These are phyloP conservation scores for Vultur gryphus DNA, from an alignment of 2,797 vertebrate genomes.

Conservation along the genomic window DNA sequence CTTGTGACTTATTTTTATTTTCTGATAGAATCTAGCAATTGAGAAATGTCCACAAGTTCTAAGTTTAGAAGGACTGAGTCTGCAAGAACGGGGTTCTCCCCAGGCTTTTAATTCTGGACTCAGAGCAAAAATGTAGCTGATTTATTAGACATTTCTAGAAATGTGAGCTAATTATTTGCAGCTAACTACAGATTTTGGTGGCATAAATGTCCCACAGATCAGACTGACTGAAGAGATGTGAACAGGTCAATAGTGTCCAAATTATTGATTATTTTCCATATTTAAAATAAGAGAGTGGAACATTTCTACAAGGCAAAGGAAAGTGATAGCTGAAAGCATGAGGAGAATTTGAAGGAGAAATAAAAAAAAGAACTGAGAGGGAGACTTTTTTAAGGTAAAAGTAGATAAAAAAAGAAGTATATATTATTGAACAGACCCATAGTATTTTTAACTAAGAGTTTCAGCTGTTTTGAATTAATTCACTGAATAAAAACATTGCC, in stretches of 20 bases:
- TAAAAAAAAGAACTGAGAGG: background rate
- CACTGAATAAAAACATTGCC: background rate
- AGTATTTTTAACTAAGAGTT: background rate
- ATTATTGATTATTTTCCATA: background rate
- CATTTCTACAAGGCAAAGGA: background rate
- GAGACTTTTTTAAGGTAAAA: background rate
- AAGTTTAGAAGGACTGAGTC: background rate
- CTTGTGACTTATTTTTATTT: background rate
- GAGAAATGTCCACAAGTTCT: background rate
- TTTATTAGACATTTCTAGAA: background rate
- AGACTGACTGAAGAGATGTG: background rate
- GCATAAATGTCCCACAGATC: background rate
- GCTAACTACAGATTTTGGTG: background rate
- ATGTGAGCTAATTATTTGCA: background rate
- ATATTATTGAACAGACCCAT: background rate
- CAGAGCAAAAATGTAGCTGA: background rate
- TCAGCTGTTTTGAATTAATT: constrained; percentile 10
- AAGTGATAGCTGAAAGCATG: background rate
- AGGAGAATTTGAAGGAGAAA: background rate
- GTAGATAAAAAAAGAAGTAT: background rate
- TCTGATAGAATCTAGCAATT: background rate
- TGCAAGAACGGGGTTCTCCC: background rate
- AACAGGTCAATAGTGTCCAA: background rate
- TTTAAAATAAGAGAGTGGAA: background rate
- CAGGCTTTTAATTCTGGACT: background rate